Evolutionary conservation across 2,113 vertebrate species (phyloP).

Genomic region (Heptranchias perlo): DNA sequence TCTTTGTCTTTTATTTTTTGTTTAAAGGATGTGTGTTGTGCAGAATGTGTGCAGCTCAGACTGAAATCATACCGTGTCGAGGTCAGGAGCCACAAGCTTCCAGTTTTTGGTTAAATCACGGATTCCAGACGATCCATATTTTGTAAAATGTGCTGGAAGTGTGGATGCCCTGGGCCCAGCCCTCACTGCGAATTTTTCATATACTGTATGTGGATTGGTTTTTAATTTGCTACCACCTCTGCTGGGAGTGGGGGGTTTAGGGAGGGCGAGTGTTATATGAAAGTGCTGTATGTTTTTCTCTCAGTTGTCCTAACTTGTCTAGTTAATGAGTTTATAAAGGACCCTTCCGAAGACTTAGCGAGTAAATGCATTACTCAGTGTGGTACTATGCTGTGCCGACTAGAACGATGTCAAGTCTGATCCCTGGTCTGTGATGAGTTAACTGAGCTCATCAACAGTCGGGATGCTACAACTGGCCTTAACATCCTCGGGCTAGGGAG

Average conservation of each 20-base stretch:
- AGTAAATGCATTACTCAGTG: background rate
- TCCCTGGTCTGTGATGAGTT: background rate
- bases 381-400: background rate
- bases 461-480: background rate
- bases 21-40: conserved; percentile 14
- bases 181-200: background rate
- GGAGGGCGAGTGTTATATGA: background rate
- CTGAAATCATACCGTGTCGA: background rate
- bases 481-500: conserved; percentile 28
- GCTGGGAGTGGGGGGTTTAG: no score
- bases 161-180: background rate
- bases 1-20: conserved; percentile 28
- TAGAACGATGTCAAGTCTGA: background rate
- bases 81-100: conserved; percentile 12
- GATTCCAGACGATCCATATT: conserved; percentile 21
- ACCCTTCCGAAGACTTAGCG: background rate
- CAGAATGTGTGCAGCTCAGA: conserved; percentile 26
- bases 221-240: background rate
- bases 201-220: background rate
- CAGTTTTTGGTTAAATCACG: background rate
- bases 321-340: background rate
- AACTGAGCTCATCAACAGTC: background rate
- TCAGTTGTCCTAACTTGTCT: background rate
- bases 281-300: background rate
- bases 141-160: background rate